Conservation (phyloP, 2,888 invertebrate species). For the Camptogramma bilineatum region DNA sequence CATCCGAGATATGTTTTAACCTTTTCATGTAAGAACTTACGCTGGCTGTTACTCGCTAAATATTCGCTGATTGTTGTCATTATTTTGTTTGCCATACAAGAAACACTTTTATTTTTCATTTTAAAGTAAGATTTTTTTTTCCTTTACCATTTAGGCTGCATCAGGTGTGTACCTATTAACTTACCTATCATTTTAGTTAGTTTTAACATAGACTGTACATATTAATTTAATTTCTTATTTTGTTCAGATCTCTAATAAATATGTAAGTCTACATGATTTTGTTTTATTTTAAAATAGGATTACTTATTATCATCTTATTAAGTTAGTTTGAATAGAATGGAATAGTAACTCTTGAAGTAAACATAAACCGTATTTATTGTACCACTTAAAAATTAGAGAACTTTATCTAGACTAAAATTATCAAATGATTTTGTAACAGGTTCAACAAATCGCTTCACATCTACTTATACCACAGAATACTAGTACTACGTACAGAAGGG, state of each 20-base stretch:
- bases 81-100: constrained; percentile 60
- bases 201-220: constrained; percentile 86
- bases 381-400: no score
- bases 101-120: constrained; percentile 68
- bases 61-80: constrained; percentile 61
- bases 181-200: constrained; percentile 84
- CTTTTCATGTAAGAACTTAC: constrained; percentile 45
- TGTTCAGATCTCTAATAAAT: constrained; percentile 87
- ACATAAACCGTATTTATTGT: no score
- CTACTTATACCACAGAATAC: no score
- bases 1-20: constrained; percentile 65
- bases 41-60: constrained; percentile 60
- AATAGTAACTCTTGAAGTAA: no score
- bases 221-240: constrained; percentile 86
- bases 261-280: constrained; percentile 78
- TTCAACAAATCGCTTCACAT: no score
- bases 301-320: background rate
- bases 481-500: no score
- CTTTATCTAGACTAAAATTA: no score
- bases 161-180: constrained; percentile 85
- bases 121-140: constrained; percentile 49
- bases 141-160: constrained; percentile 67
- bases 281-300: constrained; percentile 45
- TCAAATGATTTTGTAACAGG: no score
- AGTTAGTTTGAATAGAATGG: background rate